Base-by-base conservation (phyloP, 35 echinoderm and acorn worm genomes). In the Patiria miniata region DNA sequence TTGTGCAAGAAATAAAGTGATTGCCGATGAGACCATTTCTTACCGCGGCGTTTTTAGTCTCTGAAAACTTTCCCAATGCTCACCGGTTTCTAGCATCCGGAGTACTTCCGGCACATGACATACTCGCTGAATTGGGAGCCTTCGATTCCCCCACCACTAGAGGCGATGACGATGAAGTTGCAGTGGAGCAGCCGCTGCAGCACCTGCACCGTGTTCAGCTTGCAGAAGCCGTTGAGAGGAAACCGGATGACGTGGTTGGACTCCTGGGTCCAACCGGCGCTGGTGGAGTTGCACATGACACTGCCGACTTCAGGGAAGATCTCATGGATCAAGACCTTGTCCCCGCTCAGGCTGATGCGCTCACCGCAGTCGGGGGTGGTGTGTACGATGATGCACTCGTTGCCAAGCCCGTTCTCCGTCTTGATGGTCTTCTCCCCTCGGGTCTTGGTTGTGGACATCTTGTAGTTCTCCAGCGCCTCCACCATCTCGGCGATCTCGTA, bases 41-140 rank as follows among this genome's bases (percentile, higher is more conserved):
- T 6, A 47, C 42, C 12, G 42, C 42, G 42, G 42, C 42, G 4
- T n/a, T n/a, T 47, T 6, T 47, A 47, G 42, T 47, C 42, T 47
- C 12, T 47, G 42, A 47, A n/a, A 4, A 47, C 42, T 47, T 47
- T 47, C 42, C 42, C 42, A 47, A 47, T 12, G 12, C 42, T 47
- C 42, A 6, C 12, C 12, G 12, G 42, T 21, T 38, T 42, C 37
- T 80, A 80, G 34, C 82, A 84, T 61, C 82, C 82, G n/a, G 82
- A 53, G 80, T 81, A 85, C 53, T 88, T 98, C 51, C 96, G 88
- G 44, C 89, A 79, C 86, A 98, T 59, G 36, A 98, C 92, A 76
- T 98, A 98, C 79, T 98, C 96, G 56, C 92, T 92, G 79, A 94
- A 98, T 50, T 98, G 96, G 54, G 96, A 94, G 8, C 96, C 96